Evolutionary conservation across 2,888 invertebrate genomes (phyloP), one percentile per base, ranked within the genome.

Genomic region (Tachina lurida): DNA sequence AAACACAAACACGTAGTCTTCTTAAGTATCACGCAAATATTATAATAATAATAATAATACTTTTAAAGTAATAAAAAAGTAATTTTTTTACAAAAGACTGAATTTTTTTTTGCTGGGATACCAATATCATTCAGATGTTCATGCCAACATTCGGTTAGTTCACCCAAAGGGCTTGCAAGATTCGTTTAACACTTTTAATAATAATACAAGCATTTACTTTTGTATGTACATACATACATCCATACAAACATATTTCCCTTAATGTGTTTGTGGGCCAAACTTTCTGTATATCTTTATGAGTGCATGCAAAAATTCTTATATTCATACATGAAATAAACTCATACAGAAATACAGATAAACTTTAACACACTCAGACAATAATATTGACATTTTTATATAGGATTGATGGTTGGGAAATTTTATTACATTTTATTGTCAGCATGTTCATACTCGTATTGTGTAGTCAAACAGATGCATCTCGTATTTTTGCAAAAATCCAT

Each of bases 361-460:
- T 73, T 83, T 77, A 67, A 60, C 65, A 54, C 76, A 78, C 60
- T 73, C 73, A 73, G 60, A 73, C 73, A 78, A 78, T 78, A 83
- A 73, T 67, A 84, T 68, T 77, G 77, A 84, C 73, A 73, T 67
- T 68, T 83, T 77, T 67, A 83, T 84, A 47, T 62, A 54, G 67
- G 77, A 74, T 84, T 78, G 83, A 78, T 65, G 77, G 83, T n/a
- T 78, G 22, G 19, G 41, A 74, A 83, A 62, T 74, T 73, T 84
- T 84, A 78, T 78, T 78, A 41, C 60, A 68, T 84, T 84, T 78
- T 78, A 78, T 84, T 84, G 77, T 73, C 67, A 78, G 43, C 60
- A 56, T 60, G 63, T 63, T 73, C 62, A 22, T 77, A 41, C 74
- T n/a, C n/a, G n/a, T n/a, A n/a, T n/a, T n/a, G n/a, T 56, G 54